Evolutionary conservation across 2,113 vertebrate species (phyloP), one percentile per base, ranked within the genome.

Genomic region (Zosterops lateralis): DNA sequence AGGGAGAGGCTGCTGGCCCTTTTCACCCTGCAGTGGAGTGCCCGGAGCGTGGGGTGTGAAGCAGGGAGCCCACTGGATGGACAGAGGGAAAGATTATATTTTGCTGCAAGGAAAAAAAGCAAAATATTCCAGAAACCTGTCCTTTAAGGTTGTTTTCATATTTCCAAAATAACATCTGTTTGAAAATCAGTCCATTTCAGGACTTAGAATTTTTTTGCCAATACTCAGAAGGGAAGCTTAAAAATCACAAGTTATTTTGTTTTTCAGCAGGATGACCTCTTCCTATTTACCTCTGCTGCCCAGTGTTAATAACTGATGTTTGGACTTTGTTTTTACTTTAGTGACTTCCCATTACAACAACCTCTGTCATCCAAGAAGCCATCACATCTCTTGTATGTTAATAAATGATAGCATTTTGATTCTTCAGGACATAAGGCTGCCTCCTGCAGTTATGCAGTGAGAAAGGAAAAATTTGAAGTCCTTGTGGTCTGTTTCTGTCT

Each of bases 11-110:
- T 32, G 1, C 65, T 53, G 29, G 18, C 9, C 10, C 28, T 77
- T 74, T 70, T 28, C 18, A 48, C 22, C 18, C 26, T 0, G 0
- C 32, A 36, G 4, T 8, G 25, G 15, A 11, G 3, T 34, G 17
- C 17, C 21, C 3, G 10, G n/a, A 40, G 19, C 9, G 22, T 11
- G 29, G 3, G 10, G 17, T 2, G 2, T 32, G 25, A 68, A 62
- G 24, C 13, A 64, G 38, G 14, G 65, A 74, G 34, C 4, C 24
- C 16, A 6, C 4, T 17, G 19, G 25, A 10, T 62, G 17, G 32
- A 54, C 0, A 1, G 32, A 78, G 4, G 6, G 16, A 51, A 81
- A 50, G 25, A 58, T 14, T 56, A 36, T 32, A 75, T 68, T 40
- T 82, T 47, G 4, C 6, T n/a, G 40, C 29, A 65, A 48, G 44